Evolutionary conservation across 2,888 invertebrate species (phyloP).

Genomic region (Ectemnius continuus): DNA sequence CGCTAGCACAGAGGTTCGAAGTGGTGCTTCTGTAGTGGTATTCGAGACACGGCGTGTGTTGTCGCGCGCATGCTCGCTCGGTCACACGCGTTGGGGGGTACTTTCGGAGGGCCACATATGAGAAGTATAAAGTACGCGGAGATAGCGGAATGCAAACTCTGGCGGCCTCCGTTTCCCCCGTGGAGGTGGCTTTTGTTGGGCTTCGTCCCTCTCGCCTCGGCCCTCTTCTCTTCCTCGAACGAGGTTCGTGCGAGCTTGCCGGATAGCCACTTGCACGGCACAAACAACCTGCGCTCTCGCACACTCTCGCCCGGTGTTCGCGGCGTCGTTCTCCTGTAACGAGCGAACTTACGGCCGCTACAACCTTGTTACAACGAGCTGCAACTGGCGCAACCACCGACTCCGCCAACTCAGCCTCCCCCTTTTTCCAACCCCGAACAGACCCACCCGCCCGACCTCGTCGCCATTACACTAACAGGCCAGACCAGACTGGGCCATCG

Average conservation of each 20-base stretch:
- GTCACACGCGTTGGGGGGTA: no score
- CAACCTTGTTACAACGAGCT: constrained; percentile 27
- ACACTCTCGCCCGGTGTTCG: constrained; percentile 28
- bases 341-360: constrained; percentile 51
- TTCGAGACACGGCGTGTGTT: constrained; percentile 15
- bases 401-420: no score
- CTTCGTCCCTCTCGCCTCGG: constrained; percentile 7
- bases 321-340: constrained; percentile 45
- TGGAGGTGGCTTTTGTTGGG: neutral
- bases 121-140: constrained; percentile 70
- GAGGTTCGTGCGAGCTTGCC: constrained; percentile 10
- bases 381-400: neutral
- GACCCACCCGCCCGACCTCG: constrained; percentile 4
- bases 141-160: constrained; percentile 63
- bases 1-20: constrained; percentile 62
- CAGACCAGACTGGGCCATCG: no score
- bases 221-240: constrained; percentile 9
- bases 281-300: constrained; percentile 42
- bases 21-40: neutral
- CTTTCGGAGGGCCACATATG: constrained; percentile 54
- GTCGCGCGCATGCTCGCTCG: constrained; percentile 9
- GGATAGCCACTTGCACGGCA: constrained; percentile 33
- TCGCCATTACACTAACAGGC: no score
- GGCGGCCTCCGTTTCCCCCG: constrained; percentile 53
- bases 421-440: no score